Percentiles rank a stretch among this genome's conserved stretches.
These are phyloP conservation scores for Pollenia labialis DNA, from an alignment of 2,888 invertebrate species.

Conservation along the genomic window DNA sequence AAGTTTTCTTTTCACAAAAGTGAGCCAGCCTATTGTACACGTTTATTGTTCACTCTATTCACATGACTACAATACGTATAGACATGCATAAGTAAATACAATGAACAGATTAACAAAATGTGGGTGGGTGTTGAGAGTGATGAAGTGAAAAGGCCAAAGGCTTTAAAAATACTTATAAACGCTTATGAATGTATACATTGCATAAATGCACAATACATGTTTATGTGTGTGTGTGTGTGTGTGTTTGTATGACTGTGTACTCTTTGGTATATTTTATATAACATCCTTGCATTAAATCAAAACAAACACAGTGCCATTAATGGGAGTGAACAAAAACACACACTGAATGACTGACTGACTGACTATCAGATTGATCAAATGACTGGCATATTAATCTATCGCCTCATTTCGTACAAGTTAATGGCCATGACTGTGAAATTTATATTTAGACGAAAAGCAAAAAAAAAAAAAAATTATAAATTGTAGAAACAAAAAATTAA, in stretches of 20 bases:
- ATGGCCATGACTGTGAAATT: conserved; percentile 28
- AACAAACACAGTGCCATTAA: conserved; percentile 33
- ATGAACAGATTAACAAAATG: conserved; percentile 16
- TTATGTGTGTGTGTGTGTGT: background rate
- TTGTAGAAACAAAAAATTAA: too few species aligned
- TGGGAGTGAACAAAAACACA: background rate
- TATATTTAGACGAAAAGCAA: conserved; percentile 28
- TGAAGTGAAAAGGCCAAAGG: conserved; percentile 58
- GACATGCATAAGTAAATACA: background rate
- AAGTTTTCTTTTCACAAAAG: background rate
- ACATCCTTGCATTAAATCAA: conserved; percentile 3
- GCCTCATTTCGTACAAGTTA: conserved; percentile 16
- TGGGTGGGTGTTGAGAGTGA: conserved; percentile 54
- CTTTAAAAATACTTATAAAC: conserved; percentile 39
- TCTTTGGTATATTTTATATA: background rate
- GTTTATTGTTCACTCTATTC: background rate
- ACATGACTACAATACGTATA: background rate
- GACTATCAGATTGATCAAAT: conserved; percentile 9
- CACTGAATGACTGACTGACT: background rate
- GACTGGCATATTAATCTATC: background rate
- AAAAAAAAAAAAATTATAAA: background rate
- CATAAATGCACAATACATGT: background rate
- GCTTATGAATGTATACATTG: conserved; percentile 19
- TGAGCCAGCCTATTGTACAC: background rate
- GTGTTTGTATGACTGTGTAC: background rate